Evolutionary conservation across 2,113 vertebrate species (phyloP).

Genomic region (Coturnix japonica): DNA sequence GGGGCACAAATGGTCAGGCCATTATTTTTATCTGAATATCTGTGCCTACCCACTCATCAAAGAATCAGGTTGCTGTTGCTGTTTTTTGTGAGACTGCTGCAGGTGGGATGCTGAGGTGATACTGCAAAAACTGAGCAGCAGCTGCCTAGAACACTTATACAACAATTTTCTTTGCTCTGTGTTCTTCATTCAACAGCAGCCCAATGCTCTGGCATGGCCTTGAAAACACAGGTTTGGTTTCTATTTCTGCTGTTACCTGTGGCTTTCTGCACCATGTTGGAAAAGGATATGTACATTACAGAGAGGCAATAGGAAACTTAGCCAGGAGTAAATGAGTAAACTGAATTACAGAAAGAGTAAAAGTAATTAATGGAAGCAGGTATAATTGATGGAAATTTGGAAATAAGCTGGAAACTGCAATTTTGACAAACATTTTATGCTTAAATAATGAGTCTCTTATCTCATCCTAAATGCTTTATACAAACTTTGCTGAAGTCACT

Average conservation of each 20-base stretch:
- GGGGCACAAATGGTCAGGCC: background rate
- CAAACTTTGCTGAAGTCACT: background rate
- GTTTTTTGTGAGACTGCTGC: background rate
- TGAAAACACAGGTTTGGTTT: background rate
- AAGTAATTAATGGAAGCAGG: background rate
- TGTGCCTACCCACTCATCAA: background rate
- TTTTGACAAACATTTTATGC: background rate
- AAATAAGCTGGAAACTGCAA: background rate
- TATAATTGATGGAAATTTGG: background rate
- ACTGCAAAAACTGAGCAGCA: background rate
- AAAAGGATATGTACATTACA: background rate
- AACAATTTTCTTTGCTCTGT: background rate
- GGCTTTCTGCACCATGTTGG: background rate
- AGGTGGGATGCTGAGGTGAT: background rate
- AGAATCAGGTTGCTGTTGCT: background rate
- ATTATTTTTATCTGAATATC: background rate
- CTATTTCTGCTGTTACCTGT: background rate
- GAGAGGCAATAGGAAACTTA: background rate
- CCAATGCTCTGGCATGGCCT: rapidly evolving
- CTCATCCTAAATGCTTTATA: background rate
- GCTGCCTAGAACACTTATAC: background rate
- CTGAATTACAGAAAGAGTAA: background rate
- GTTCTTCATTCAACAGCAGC: background rate
- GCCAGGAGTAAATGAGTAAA: background rate
- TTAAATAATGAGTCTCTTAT: background rate